Conservation (phyloP, 2,888 invertebrate species). For the Amblyjoppa proteus region DNA sequence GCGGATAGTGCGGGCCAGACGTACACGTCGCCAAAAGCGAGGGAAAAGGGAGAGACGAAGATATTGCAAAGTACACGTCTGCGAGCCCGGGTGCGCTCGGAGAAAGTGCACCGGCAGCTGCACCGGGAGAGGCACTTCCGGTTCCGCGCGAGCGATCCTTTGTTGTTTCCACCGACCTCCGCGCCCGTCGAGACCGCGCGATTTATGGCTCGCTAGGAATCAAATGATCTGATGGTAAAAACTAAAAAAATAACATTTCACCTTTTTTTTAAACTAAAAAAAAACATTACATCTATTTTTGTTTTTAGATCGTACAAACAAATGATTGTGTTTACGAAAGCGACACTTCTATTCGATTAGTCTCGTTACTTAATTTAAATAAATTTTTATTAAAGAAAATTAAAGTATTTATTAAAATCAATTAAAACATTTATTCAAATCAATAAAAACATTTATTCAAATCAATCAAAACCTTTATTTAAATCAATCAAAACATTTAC, state of each 20-base stretch:
- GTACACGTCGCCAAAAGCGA: conserved; percentile 29
- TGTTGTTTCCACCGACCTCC: conserved; percentile 19
- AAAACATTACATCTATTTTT: background rate
- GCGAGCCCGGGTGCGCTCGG: conserved; percentile 13
- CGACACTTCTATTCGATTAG: too few species aligned
- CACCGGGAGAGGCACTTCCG: conserved; percentile 41
- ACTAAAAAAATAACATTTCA: background rate
- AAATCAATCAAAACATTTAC: too few species aligned
- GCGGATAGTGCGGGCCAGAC: conserved; percentile 39
- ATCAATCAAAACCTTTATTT: too few species aligned
- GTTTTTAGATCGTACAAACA: too few species aligned
- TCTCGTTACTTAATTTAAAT: too few species aligned
- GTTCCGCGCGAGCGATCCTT: conserved; percentile 45
- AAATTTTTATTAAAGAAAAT: too few species aligned
- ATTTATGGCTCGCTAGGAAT: conserved; percentile 11
- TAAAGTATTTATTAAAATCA: too few species aligned
- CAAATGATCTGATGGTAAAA: too few species aligned
- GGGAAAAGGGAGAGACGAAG: conserved; percentile 20
- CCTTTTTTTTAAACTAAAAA: background rate
- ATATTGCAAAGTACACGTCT: conserved; percentile 7
- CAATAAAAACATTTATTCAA: too few species aligned
- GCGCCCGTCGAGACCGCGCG: background rate
- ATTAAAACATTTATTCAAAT: too few species aligned
- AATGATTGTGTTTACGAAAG: too few species aligned
- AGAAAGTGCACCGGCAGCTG: conserved; percentile 46